Conservation (phyloP, 2,113 vertebrate genomes). For the Sialia sialis region DNA sequence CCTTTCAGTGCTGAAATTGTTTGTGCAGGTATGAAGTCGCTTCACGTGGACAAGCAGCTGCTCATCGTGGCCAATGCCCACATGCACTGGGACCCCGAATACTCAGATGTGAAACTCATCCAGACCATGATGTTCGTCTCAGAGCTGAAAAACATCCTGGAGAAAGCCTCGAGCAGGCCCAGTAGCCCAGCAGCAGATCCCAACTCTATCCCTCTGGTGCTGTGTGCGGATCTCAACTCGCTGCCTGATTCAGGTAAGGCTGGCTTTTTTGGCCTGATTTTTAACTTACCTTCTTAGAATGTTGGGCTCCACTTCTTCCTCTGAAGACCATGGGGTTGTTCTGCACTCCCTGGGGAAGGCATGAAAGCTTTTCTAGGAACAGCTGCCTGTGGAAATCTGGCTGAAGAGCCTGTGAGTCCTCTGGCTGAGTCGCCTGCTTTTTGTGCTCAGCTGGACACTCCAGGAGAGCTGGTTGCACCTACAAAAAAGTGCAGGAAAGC, state of each 20-base stretch:
- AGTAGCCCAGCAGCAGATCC: constrained; percentile 81
- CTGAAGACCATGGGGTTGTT: rapidly evolving
- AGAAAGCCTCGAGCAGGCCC: constrained; percentile 85
- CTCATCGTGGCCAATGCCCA: constrained; percentile 96
- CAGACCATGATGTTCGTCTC: constrained; percentile 99
- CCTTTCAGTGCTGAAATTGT: neutral
- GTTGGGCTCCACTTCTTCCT: neutral
- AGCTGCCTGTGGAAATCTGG: neutral
- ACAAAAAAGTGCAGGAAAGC: neutral
- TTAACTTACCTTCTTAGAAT: neutral
- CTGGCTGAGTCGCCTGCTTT: rapidly evolving
- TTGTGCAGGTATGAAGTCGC: constrained; percentile 80
- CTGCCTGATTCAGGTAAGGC: constrained; percentile 93
- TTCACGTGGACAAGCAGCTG: constrained; percentile 86
- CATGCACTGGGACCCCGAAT: constrained; percentile 99
- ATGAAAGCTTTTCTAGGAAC: neutral
- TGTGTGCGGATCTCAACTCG: constrained; percentile 98
- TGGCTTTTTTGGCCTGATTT: neutral
- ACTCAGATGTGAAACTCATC: constrained; percentile 95
- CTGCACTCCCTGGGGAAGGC: neutral
- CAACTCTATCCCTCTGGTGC: constrained; percentile 92
- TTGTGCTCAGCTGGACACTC: rapidly evolving
- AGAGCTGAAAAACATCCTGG: constrained; percentile 93
- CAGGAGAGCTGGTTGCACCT: neutral
- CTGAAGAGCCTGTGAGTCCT: neutral